These are phyloP conservation scores for Poeciliopsis prolifica DNA, from an alignment of 2,113 vertebrate genomes.

Conservation along the genomic window DNA sequence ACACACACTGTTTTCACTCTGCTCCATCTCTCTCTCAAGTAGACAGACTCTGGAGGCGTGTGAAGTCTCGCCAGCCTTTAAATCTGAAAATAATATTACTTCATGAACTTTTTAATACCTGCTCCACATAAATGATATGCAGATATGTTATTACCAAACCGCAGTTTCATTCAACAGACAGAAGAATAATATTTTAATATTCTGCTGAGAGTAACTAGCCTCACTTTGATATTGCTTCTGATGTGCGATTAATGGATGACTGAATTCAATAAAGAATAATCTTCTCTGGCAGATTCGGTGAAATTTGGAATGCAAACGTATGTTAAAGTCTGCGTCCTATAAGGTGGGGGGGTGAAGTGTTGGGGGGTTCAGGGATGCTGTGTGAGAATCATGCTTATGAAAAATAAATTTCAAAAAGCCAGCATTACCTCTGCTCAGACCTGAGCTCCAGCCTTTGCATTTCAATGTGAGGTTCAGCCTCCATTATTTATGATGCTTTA, in stretches of 20 bases:
- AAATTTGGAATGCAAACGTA: slow-evolving; percentile 67
- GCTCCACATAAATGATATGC: slow-evolving; percentile 33
- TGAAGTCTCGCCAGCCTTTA: slow-evolving; percentile 5
- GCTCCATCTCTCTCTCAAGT: not conserved
- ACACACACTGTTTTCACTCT: not conserved
- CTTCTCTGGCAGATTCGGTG: slow-evolving; percentile 37
- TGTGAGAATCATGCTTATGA: slow-evolving; percentile 68
- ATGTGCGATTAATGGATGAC: slow-evolving; percentile 51
- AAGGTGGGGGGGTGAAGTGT: not conserved
- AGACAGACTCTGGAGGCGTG: slow-evolving; percentile 9
- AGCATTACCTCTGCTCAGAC: slow-evolving; percentile 79
- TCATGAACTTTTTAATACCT: slow-evolving; percentile 41
- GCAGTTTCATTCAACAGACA: slow-evolving; percentile 23
- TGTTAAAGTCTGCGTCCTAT: slow-evolving; percentile 55
- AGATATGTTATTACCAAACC: slow-evolving; percentile 38
- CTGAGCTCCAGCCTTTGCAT: slow-evolving; percentile 80
- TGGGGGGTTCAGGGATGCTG: slow-evolving; percentile 8
- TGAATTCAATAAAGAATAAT: slow-evolving; percentile 56
- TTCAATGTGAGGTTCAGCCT: slow-evolving; percentile 81
- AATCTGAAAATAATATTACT: not conserved
- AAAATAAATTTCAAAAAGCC: slow-evolving; percentile 83
- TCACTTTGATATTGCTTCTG: slow-evolving; percentile 55
- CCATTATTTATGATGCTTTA: slow-evolving; percentile 85
- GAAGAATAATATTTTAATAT: slow-evolving; percentile 42
- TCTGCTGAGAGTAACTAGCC: slow-evolving; percentile 43